These are phyloP conservation scores for Engystomops pustulosus DNA, from an alignment of 2,113 vertebrate genomes.

Conservation along the genomic window DNA sequence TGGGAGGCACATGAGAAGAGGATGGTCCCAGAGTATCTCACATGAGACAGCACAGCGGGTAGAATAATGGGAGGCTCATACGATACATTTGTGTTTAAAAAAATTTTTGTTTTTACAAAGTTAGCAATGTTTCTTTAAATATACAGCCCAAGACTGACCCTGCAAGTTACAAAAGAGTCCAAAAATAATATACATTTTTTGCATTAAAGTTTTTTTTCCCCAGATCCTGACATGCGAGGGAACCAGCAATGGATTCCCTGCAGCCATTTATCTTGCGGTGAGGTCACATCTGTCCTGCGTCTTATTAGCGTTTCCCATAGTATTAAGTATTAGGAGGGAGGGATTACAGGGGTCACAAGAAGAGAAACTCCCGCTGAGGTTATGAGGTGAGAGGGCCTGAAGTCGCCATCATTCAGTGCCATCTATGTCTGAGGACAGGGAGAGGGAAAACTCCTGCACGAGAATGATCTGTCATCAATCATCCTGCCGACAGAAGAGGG, in stretches of 20 bases:
- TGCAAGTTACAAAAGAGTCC: not conserved
- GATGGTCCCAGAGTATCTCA: no score
- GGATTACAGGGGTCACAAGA: constrained; percentile 38
- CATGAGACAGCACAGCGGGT: no score
- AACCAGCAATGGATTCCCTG: constrained; percentile 5
- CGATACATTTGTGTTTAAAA: no score
- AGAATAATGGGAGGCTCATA: no score
- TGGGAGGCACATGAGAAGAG: no score
- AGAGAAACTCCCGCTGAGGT: constrained; percentile 21
- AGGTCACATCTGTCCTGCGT: constrained; percentile 55
- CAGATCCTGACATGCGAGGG: not conserved
- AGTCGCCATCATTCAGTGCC: not conserved
- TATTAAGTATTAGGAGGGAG: constrained; percentile 14
- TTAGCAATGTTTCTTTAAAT: not conserved
- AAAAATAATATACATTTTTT: not conserved
- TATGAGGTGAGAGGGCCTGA: constrained; percentile 36
- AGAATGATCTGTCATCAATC: not conserved
- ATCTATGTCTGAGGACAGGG: constrained; percentile 33
- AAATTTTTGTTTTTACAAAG: no score
- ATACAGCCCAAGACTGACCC: not conserved
- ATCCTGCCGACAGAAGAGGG: not conserved
- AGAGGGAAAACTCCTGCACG: constrained; percentile 1
- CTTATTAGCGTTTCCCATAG: constrained; percentile 48
- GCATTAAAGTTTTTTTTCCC: not conserved
- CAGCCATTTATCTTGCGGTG: constrained; percentile 44